A percentile compares a stretch with the other conserved stretches of the same genome.
phyloP scores from a whole-genome alignment of 2,797 vertebrate species.

The Limosa lapponica region DNA sequence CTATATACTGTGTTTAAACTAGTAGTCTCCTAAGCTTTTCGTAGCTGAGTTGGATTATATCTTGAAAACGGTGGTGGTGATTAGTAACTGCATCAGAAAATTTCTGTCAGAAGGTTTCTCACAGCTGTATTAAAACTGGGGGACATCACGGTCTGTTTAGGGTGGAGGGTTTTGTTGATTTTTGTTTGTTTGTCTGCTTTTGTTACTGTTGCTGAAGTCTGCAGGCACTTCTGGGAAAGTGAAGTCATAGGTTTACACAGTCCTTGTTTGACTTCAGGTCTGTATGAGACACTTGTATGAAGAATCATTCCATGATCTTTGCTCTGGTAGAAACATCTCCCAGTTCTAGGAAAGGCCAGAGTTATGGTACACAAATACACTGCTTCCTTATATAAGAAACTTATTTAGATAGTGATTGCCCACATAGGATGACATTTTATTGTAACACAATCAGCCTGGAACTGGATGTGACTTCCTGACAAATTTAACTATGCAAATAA shows the following conservation, averaged over 20 bases:
- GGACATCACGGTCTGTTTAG: fast-evolving
- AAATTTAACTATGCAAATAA: background rate
- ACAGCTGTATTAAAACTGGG: background rate
- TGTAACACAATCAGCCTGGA: background rate
- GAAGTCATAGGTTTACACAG: background rate
- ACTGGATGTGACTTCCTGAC: background rate
- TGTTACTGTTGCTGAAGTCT: background rate
- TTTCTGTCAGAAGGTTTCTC: background rate
- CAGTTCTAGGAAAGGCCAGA: background rate
- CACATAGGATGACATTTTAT: background rate
- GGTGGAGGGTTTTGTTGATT: background rate
- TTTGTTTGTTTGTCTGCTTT: background rate
- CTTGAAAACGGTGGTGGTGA: background rate
- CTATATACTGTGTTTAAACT: background rate
- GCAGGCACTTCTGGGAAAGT: background rate
- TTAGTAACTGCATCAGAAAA: background rate
- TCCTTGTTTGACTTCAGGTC: background rate
- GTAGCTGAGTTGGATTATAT: background rate
- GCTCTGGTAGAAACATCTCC: background rate
- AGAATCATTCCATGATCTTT: background rate
- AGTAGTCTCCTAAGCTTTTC: background rate
- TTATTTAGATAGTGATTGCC: background rate
- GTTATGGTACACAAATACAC: background rate
- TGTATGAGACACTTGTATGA: background rate
- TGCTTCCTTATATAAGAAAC: background rate